Percentiles rank a stretch among this genome's conserved stretches.
Conservation (phyloP, 1,140 invertebrate genomes). For the Temnothorax nylanderi region DNA sequence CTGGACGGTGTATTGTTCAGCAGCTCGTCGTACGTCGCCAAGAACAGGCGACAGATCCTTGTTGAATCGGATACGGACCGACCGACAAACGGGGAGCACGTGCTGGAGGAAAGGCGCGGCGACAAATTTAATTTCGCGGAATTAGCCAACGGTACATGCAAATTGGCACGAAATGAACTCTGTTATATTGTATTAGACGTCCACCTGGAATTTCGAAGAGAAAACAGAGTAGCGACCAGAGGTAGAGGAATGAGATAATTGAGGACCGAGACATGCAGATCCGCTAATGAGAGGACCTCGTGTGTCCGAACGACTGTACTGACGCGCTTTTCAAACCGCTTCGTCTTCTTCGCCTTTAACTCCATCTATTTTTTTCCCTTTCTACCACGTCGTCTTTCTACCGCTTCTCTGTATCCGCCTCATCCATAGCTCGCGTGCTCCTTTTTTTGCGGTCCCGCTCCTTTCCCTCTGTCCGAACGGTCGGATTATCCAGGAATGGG, state of each 20-base stretch:
- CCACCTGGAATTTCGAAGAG: constrained; percentile 83
- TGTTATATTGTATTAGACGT: constrained; percentile 84
- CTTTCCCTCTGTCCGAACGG: constrained; percentile 49
- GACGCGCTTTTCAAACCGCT: constrained; percentile 43
- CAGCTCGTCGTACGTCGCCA: neutral
- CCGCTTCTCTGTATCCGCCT: neutral
- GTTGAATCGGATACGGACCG: neutral
- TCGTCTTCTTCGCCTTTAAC: constrained; percentile 66
- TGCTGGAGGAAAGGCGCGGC: constrained; percentile 75
- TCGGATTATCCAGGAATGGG: constrained; percentile 64
- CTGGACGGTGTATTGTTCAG: neutral
- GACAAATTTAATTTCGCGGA: constrained; percentile 83
- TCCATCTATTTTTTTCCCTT: constrained; percentile 63
- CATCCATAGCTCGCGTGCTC: constrained; percentile 27
- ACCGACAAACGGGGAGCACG: constrained; percentile 67
- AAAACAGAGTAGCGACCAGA: constrained; percentile 80
- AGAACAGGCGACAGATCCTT: constrained; percentile 11
- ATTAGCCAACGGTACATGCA: constrained; percentile 84
- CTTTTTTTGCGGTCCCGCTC: constrained; percentile 13
- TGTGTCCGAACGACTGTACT: constrained; percentile 69
- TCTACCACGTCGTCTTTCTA: constrained; percentile 59
- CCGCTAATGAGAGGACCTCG: constrained; percentile 82
- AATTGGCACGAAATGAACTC: constrained; percentile 85
- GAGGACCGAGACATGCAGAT: constrained; percentile 84
- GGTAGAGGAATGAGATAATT: constrained; percentile 80